Evolutionary conservation across 2,113 vertebrate species (phyloP), one percentile per base, ranked within the genome.

Genomic region (Oryzias javanicus): DNA sequence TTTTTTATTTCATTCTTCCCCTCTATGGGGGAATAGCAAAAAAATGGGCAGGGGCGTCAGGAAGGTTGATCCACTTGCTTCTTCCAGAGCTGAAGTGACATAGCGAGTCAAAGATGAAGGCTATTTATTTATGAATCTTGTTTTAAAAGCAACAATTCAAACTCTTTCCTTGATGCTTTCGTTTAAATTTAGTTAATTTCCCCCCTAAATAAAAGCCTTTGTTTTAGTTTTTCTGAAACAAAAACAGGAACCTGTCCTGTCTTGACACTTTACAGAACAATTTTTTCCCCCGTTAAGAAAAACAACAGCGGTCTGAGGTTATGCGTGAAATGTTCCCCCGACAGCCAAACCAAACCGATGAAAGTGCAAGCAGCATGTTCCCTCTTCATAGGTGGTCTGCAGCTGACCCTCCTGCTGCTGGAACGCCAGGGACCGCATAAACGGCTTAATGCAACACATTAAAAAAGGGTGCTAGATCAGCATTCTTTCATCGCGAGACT

Each of bases 341-440:
- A 45, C 53, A 45, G 80, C 87, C 88, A 90, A 81, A 64, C 59
- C 50, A 84, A 91, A 89, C 81, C 86, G 60, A 76, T 61, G 60
- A 83, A 89, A 52, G 76, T 70, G 74, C 65, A 74, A 87, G 79
- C 72, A 70, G 76, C 88, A 83, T 73, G 68, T 65, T 74, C 75
- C 52, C 45, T 61, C 86, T 87, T 57, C 78, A 64, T 78, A 66
- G 89, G 87, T 91, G 89, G 89, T 88, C 89, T 81, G 55, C 58
- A 55, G 42, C 57, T 42, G 67, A 72, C 83, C 49, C 35, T 35
- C 35, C 35, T 35, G 13, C 42, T 42, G 53, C 66, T 63, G 45
- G 54, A 51, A 51, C 45, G 61, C 56, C 14, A 70, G 74, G 79
- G 83, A 82, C 72, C 81, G 71, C 60, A 77, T 75, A 64, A 76